These are phyloP conservation scores for Coelopa frigida DNA, from an alignment of 1,140 invertebrate species.

Conservation along the genomic window DNA sequence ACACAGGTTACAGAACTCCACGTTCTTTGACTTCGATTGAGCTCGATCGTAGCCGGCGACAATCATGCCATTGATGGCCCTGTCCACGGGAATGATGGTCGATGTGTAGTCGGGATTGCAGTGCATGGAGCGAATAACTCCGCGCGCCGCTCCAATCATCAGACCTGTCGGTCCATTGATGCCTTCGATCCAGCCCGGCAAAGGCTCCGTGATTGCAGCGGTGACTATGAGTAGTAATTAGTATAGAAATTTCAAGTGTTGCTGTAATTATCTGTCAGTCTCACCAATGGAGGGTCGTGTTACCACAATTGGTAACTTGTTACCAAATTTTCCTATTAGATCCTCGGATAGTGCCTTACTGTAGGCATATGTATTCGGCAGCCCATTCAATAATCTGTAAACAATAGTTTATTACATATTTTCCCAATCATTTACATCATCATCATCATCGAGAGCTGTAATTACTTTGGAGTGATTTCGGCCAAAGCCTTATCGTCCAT, in stretches of 20 bases:
- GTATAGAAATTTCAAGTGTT: conserved; percentile 11
- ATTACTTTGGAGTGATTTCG: conserved; percentile 63
- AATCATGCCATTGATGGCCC: conserved; percentile 71
- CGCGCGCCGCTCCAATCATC: conserved; percentile 71
- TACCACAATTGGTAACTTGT: conserved; percentile 59
- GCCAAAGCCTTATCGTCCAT: conserved; percentile 65
- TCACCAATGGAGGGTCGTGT: conserved; percentile 71
- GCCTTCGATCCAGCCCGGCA: conserved; percentile 88
- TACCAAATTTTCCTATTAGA: conserved; percentile 54
- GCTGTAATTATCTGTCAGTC: conserved; percentile 9
- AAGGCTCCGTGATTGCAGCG: conserved; percentile 61
- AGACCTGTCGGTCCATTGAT: conserved; percentile 85
- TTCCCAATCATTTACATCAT: background rate
- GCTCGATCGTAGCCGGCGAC: conserved; percentile 60
- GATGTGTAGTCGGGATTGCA: conserved; percentile 54
- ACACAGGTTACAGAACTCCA: conserved; percentile 54
- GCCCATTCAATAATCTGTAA: conserved; percentile 59
- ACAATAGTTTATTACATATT: conserved; percentile 5
- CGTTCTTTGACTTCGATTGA: conserved; percentile 43
- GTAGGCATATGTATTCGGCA: conserved; percentile 75
- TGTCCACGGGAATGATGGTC: conserved; percentile 77
- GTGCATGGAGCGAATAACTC: conserved; percentile 64
- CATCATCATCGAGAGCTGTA: background rate
- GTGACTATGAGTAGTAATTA: conserved; percentile 47
- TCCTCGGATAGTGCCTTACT: conserved; percentile 70